Evolutionary conservation across 1,140 invertebrate genomes (phyloP).

Genomic region (Drosophila orosa): DNA sequence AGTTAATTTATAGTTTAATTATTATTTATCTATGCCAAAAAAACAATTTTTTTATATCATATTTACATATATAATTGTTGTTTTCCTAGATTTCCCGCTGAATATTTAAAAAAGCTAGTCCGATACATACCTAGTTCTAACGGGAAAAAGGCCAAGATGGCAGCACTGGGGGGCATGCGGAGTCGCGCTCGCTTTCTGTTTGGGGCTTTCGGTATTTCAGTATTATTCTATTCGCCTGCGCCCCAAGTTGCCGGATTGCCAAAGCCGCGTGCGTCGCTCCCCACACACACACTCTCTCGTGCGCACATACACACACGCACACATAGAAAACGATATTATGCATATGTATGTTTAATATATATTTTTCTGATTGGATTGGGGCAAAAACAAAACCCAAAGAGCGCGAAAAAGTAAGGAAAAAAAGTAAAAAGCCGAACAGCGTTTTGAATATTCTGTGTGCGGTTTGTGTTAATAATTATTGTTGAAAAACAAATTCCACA

Average conservation of each 20-base stretch:
- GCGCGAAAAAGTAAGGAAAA: conserved; percentile 54
- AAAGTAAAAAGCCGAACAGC: conserved; percentile 42
- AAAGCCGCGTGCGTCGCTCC: conserved; percentile 49
- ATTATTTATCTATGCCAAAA: neutral
- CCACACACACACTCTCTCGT: conserved; percentile 17
- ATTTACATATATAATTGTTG: no score
- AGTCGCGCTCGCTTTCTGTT: conserved; percentile 37
- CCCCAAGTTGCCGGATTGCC: conserved; percentile 68
- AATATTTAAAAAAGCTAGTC: neutral
- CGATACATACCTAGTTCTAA: neutral
- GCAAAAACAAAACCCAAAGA: conserved; percentile 60
- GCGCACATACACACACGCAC: conserved; percentile 46
- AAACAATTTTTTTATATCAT: neutral
- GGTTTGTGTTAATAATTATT: conserved; percentile 54
- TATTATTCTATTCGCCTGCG: conserved; percentile 79
- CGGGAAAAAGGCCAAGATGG: neutral
- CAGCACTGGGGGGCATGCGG: conserved; percentile 28
- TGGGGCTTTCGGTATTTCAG: conserved; percentile 57
- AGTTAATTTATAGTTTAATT: neutral
- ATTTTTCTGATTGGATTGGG: conserved; percentile 75
- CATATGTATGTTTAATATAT: conserved; percentile 72
- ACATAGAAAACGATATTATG: conserved; percentile 53
- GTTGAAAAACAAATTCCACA: conserved; percentile 42
- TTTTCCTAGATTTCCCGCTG: neutral
- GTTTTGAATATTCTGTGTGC: conserved; percentile 45